These are phyloP conservation scores for Spodoptera exigua DNA, from an alignment of 2,888 invertebrate genomes.

Conservation along the genomic window DNA sequence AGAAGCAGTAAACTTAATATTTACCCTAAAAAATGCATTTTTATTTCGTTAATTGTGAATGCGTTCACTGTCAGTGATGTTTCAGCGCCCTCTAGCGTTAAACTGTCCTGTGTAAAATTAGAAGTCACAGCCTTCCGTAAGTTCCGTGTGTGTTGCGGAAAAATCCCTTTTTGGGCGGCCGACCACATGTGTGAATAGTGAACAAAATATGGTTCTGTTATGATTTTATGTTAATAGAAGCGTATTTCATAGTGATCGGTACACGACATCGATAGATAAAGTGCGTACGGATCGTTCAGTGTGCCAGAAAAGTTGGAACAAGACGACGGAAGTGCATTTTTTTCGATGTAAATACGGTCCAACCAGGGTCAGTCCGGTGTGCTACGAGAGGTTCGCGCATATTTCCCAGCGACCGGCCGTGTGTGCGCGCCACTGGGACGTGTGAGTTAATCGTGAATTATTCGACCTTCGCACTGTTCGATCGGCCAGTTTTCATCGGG, in stretches of 20 bases:
- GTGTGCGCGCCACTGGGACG: slow-evolving; percentile 68
- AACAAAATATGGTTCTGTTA: slow-evolving; percentile 87
- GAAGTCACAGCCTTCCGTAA: slow-evolving; percentile 88
- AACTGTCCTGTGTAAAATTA: slow-evolving; percentile 85
- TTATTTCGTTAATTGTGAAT: slow-evolving; percentile 65
- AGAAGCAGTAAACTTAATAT: not conserved
- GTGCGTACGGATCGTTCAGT: slow-evolving; percentile 78
- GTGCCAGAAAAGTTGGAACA: slow-evolving; percentile 79
- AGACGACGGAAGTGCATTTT: slow-evolving; percentile 86
- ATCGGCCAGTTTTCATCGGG: slow-evolving; percentile 73
- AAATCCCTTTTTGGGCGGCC: slow-evolving; percentile 92
- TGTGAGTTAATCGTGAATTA: slow-evolving; percentile 68
- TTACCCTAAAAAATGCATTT: slow-evolving; percentile 9
- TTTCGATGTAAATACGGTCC: slow-evolving; percentile 88
- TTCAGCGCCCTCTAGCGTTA: slow-evolving; percentile 81
- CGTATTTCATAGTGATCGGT: slow-evolving; percentile 75
- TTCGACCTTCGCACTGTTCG: slow-evolving; percentile 79
- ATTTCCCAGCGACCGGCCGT: slow-evolving; percentile 73
- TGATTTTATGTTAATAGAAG: slow-evolving; percentile 78
- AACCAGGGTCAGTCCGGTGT: slow-evolving; percentile 87
- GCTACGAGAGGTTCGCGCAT: slow-evolving; percentile 80
- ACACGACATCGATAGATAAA: slow-evolving; percentile 74
- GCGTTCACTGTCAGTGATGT: slow-evolving; percentile 63
- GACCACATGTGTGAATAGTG: slow-evolving; percentile 91
- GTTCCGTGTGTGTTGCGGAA: slow-evolving; percentile 90